A percentile compares a stretch with the other conserved stretches of the same genome.
These are phyloP conservation scores for human DNA, from an alignment of 2,113 vertebrate genomes.

Conservation along the genomic window GRCh38 chr2:119126001-119126500, in stretches of 20 bases:
- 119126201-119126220: background rate
- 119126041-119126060: background rate
- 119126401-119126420: background rate
- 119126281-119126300: background rate
- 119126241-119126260: background rate
- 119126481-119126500: background rate
- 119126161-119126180: background rate
- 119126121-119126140: background rate
- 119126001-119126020: background rate
- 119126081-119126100: background rate
- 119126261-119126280: too few relatives aligned
- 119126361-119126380: background rate
- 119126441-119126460: background rate
- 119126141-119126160: background rate
- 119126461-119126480: background rate
- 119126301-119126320: background rate
- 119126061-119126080: background rate
- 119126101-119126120: background rate
- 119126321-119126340: background rate
- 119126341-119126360: background rate
- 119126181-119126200: too few relatives aligned
- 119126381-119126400: background rate
- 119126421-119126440: background rate
- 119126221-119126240: background rate
- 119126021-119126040: background rate